Conservation (phyloP, 1,140 invertebrate species). For the Carcinoscorpius rotundicauda region DNA sequence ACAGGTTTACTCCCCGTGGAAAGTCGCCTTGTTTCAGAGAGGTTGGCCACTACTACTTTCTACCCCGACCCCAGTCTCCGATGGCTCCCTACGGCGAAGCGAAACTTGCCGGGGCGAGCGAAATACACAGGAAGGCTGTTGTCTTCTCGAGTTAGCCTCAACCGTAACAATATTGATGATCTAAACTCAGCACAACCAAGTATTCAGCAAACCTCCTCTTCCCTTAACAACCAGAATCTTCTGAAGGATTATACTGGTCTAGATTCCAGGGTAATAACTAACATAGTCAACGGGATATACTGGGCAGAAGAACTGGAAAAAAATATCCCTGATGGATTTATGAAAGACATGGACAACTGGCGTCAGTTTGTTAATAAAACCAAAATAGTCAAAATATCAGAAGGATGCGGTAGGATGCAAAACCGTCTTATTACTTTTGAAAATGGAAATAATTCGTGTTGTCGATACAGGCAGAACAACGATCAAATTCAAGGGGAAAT, state of each 20-base stretch:
- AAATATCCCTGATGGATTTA: slow-evolving; percentile 53
- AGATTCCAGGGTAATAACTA: too few relatives aligned
- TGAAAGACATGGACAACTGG: slow-evolving; percentile 50
- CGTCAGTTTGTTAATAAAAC: slow-evolving; percentile 46
- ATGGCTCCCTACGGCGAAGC: too few relatives aligned
- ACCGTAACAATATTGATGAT: not conserved
- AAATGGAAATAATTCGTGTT: slow-evolving; percentile 56
- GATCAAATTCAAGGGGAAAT: slow-evolving; percentile 84
- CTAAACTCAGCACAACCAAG: not conserved
- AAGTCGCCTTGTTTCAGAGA: too few relatives aligned
- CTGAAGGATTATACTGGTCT: not conserved
- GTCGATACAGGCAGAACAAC: slow-evolving; percentile 69
- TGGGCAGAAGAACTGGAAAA: slow-evolving; percentile 56
- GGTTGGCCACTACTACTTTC: too few relatives aligned
- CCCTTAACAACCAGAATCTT: not conserved
- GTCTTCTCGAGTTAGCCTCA: not conserved
- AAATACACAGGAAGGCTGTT: too few relatives aligned
- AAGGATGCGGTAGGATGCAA: slow-evolving; percentile 75
- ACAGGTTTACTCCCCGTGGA: too few relatives aligned
- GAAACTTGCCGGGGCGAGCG: too few relatives aligned
- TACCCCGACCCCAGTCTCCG: too few relatives aligned
- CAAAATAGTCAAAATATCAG: slow-evolving; percentile 53
- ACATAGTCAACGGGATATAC: slow-evolving; percentile 43
- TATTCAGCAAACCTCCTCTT: not conserved
- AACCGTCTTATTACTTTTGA: slow-evolving; percentile 62